Evolutionary conservation across 2,113 vertebrate genomes (phyloP), one percentile per base, ranked within the genome.

Genomic region (Zosterops lateralis): DNA sequence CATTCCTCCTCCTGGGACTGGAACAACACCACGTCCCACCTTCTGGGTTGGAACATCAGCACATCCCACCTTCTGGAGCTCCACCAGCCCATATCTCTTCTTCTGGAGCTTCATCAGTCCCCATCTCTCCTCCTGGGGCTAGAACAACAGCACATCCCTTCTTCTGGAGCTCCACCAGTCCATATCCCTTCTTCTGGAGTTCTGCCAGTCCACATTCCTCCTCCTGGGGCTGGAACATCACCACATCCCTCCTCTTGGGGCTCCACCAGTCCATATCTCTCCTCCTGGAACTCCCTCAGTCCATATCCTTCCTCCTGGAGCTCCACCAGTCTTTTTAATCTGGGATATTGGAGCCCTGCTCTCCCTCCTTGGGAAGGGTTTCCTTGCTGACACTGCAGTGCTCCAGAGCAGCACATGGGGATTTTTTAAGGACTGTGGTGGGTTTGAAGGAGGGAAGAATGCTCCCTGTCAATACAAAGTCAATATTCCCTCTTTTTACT

Each of bases 361-460:
- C 18, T 80, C 21, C 32, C 4, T 57, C 60, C 58, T 36, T 50
- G 19, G 31, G 57, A 51, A 84, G 18, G 51, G 16, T 20, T 34
- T 66, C 21, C 32, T 56, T 70, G 36, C 14, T 64, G 11, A 13
- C 4, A 0, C n/a, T 56, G 34, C 31, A 26, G 0, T 1, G 4
- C 10, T 40, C 24, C 5, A 0, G 58, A 29, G 44, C 40, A 54
- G 29, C 38, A 40, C 28, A 4, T 11, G 17, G 28, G 16, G 12
- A 7, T 79, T 53, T 79, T 53, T 22, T 57, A 10, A 44, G 53
- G 24, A 24, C 8, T 3, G 6, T 15, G 26, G 8, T 9, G 58
- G 48, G 8, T n/a, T 70, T 76, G 2, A 0, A 1, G 32, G 68
- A 82, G 47, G 20, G 21, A 40, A 36, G 66, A 53, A 73, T 42